Evolutionary conservation across 2,113 vertebrate genomes (phyloP).

Genomic region (Gasterosteus aculeatus): DNA sequence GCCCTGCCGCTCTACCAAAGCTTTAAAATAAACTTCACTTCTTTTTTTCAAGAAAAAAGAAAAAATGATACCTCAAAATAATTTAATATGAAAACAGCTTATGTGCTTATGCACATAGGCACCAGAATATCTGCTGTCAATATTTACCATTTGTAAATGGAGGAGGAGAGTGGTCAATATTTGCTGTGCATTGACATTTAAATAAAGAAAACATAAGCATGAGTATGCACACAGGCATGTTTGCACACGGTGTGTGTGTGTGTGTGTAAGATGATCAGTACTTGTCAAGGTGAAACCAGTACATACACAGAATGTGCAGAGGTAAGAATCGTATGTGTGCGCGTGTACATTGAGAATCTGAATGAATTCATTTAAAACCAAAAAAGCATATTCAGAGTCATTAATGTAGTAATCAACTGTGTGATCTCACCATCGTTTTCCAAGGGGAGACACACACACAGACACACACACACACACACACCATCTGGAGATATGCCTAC

Average conservation of each 20-base stretch:
- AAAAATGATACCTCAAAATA: not conserved
- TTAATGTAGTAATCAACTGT: not conserved
- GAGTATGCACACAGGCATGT: conserved; percentile 26
- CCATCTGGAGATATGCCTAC: conserved; percentile 37
- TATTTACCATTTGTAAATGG: conserved; percentile 26
- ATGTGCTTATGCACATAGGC: conserved; percentile 16
- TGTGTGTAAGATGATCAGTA: not conserved
- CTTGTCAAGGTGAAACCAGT: not conserved
- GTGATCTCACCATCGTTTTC: conserved; percentile 26
- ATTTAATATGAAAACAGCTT: not conserved
- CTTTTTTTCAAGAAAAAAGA: not conserved
- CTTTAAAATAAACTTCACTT: no score
- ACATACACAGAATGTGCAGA: not conserved
- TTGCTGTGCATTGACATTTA: conserved; percentile 15
- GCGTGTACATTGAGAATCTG: not conserved
- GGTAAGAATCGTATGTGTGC: not conserved
- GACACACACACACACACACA: conserved; percentile 13
- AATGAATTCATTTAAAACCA: conserved; percentile 6
- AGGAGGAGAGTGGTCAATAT: conserved; percentile 35
- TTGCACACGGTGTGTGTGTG: not conserved
- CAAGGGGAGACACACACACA: conserved; percentile 17
- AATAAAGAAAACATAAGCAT: conserved; percentile 38
- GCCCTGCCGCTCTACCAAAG: not conserved
- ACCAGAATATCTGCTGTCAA: conserved; percentile 15
- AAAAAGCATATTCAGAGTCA: conserved; percentile 5